Evolutionary conservation across 2,797 vertebrate genomes (phyloP).

Genomic region (Cuculus canorus): DNA sequence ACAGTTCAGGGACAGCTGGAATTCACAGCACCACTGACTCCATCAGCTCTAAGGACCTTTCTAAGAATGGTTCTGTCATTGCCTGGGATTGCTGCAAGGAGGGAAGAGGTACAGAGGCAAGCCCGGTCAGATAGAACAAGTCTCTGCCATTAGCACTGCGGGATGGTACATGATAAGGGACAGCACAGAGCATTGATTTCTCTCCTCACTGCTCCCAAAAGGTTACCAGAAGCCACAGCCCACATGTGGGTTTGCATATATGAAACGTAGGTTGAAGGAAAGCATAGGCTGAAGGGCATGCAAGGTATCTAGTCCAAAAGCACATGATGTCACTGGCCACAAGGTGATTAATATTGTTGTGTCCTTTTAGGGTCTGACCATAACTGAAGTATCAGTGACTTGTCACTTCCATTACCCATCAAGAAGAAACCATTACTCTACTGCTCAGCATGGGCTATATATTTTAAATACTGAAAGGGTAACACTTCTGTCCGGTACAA

Average conservation of each 20-base stretch:
- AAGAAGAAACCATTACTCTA: neutral
- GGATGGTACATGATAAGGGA: neutral
- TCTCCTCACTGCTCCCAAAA: neutral
- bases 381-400: neutral
- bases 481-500: neutral
- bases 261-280: neutral
- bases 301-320: neutral
- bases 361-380: neutral
- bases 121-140: neutral
- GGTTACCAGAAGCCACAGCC: neutral
- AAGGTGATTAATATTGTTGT: neutral
- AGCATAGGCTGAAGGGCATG: neutral
- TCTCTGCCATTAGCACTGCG: neutral
- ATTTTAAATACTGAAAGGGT: neutral
- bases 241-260: neutral
- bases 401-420: neutral
- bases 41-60: neutral
- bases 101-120: neutral
- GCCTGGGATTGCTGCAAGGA: neutral
- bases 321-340: fast-evolving
- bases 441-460: neutral
- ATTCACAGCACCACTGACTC: neutral
- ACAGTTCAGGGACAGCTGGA: fast-evolving
- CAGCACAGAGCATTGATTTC: neutral
- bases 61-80: neutral